Percentiles rank a stretch among this genome's conserved stretches.
Conservation (phyloP, 1,140 invertebrate genomes). For the Drosophila athabasca region DNA sequence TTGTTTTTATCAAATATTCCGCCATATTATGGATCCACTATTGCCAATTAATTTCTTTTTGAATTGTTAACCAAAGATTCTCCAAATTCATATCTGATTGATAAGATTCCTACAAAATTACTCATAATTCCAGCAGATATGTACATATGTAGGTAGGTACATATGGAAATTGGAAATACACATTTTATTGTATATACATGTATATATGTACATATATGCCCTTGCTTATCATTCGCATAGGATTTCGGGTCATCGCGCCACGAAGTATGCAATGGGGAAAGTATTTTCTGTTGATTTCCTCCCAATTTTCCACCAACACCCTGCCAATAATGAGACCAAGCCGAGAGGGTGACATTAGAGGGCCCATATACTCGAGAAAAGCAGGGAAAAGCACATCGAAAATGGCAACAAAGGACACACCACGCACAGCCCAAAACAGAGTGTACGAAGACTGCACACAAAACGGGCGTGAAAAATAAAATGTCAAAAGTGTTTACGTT, state of each 20-base stretch:
- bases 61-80: no score
- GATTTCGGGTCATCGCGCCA: conserved; percentile 6
- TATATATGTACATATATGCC: no score
- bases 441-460: conserved; percentile 28
- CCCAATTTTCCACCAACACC: no score
- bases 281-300: background rate
- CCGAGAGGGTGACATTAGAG: conserved; percentile 17
- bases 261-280: conserved; percentile 20
- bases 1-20: no score
- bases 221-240: conserved; percentile 12
- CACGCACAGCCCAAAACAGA: conserved; percentile 22
- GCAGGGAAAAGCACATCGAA: conserved; percentile 58
- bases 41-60: no score
- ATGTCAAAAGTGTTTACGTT: conserved; percentile 80
- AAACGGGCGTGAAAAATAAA: conserved; percentile 72
- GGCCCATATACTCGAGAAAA: conserved; percentile 25
- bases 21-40: no score
- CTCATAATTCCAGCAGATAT: no score
- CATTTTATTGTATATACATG: no score
- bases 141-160: no score
- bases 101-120: no score
- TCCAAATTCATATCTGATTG: no score
- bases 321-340: conserved; percentile 22
- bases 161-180: no score
- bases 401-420: conserved; percentile 51